Evolutionary conservation across 2,888 invertebrate genomes (phyloP).

Genomic region (Trissolcus brochymenae): DNA sequence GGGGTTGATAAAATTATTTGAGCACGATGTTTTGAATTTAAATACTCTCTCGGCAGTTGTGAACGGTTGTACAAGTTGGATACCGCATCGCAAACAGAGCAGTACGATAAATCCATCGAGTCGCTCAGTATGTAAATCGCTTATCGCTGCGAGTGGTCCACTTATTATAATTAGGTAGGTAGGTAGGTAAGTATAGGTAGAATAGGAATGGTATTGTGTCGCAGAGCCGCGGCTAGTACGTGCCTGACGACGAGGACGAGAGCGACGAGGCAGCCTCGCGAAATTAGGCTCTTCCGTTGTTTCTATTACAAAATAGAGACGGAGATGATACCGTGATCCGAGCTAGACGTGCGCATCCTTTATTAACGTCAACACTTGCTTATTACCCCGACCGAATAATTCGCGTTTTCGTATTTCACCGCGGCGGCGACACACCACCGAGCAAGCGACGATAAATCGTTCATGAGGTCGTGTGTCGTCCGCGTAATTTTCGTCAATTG

Average conservation of each 20-base stretch:
- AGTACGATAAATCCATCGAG: constrained; percentile 72
- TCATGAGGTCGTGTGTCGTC: constrained; percentile 11
- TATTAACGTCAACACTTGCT: constrained; percentile 56
- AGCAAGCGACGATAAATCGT: constrained; percentile 14
- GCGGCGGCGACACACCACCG: background rate
- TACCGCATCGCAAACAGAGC: constrained; percentile 47
- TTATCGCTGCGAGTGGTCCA: constrained; percentile 74
- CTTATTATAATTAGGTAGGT: constrained; percentile 75
- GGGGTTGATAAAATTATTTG: constrained; percentile 32
- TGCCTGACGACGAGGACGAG: constrained; percentile 67
- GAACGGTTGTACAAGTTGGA: constrained; percentile 45
- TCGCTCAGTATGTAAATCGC: constrained; percentile 73
- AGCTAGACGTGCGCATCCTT: constrained; percentile 55
- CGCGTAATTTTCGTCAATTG: constrained; percentile 36
- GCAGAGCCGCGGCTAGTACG: constrained; percentile 63
- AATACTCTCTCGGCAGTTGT: constrained; percentile 15
- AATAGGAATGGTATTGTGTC: constrained; percentile 64
- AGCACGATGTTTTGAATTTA: constrained; percentile 39
- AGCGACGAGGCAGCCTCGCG: constrained; percentile 64
- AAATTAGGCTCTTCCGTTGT: constrained; percentile 76
- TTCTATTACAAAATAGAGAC: constrained; percentile 76
- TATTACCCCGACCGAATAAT: constrained; percentile 30
- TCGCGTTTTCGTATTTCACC: constrained; percentile 43
- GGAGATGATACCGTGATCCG: constrained; percentile 71
- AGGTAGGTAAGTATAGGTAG: constrained; percentile 66